phyloP scores from a whole-genome alignment of 2,888 invertebrate species.

The Dryococelus australis region DNA sequence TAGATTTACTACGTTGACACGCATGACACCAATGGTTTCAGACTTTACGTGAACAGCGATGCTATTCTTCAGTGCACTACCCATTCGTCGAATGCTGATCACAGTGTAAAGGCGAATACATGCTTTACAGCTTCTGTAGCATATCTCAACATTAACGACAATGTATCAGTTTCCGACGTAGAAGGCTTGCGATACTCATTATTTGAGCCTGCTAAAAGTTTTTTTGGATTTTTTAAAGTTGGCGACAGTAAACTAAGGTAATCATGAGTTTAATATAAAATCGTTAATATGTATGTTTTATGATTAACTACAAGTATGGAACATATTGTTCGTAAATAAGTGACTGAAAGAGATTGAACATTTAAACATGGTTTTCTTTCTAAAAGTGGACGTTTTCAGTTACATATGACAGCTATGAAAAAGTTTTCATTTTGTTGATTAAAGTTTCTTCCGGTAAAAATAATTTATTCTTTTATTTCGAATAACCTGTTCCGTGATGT shows the following conservation, averaged over 20 bases:
- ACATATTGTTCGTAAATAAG: too few species aligned
- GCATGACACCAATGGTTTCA: conserved; percentile 79
- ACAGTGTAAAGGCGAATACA: conserved; percentile 70
- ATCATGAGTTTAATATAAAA: neutral
- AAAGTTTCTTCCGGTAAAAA: too few species aligned
- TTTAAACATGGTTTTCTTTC: too few species aligned
- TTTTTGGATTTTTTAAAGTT: conserved; percentile 82
- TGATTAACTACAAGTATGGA: too few species aligned
- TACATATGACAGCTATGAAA: too few species aligned
- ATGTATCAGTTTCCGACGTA: conserved; percentile 73
- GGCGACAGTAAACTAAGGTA: conserved; percentile 59
- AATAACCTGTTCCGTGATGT: too few species aligned
- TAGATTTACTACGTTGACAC: conserved; percentile 82
- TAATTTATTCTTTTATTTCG: too few species aligned
- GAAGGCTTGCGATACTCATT: conserved; percentile 71
- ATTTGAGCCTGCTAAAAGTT: conserved; percentile 79
- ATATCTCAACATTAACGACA: conserved; percentile 70
- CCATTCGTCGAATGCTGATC: conserved; percentile 57
- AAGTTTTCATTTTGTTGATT: too few species aligned
- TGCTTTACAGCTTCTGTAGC: conserved; percentile 77
- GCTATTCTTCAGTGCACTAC: conserved; percentile 78
- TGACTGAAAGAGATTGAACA: too few species aligned
- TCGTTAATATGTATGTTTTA: too few species aligned
- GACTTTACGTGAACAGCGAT: conserved; percentile 68
- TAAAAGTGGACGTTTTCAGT: too few species aligned